A percentile compares a stretch with the other conserved stretches of the same genome.
Evolutionary conservation across 1,140 invertebrate genomes (phyloP).

Genomic region (Lucilia cuprina): DNA sequence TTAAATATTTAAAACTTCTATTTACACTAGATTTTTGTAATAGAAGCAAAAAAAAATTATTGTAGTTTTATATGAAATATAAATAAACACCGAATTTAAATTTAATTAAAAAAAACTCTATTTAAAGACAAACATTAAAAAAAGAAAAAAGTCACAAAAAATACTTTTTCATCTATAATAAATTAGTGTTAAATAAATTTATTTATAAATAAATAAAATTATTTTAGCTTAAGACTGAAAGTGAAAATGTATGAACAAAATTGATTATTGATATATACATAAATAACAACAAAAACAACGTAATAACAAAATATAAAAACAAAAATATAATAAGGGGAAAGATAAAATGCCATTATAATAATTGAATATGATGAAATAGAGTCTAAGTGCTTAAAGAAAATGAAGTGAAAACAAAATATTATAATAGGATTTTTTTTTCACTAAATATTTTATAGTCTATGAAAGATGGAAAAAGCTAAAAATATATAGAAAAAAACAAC

Average conservation of each 20-base stretch:
- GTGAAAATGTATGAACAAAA: constrained; percentile 3
- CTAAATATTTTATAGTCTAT: too few relatives aligned
- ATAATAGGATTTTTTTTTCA: too few relatives aligned
- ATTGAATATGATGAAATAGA: not conserved
- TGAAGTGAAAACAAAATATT: too few relatives aligned
- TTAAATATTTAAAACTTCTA: not conserved
- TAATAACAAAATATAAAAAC: not conserved
- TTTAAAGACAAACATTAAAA: not conserved
- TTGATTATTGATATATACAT: not conserved
- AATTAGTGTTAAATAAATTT: not conserved
- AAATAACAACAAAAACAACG: not conserved
- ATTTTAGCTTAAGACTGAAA: constrained; percentile 9
- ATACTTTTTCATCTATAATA: not conserved
- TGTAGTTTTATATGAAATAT: not conserved
- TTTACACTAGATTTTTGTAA: not conserved
- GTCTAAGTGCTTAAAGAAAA: constrained; percentile 1
- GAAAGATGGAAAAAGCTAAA: too few relatives aligned
- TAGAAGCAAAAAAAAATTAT: not conserved
- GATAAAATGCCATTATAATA: constrained; percentile 22
- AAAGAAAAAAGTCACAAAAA: not conserved
- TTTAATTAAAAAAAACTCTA: not conserved
- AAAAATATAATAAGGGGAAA: constrained; percentile 1
- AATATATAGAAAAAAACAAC: too few relatives aligned
- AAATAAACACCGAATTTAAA: not conserved
- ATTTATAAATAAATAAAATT: not conserved